Conservation (phyloP, 2,113 vertebrate species). For the Struthidea cinerea region DNA sequence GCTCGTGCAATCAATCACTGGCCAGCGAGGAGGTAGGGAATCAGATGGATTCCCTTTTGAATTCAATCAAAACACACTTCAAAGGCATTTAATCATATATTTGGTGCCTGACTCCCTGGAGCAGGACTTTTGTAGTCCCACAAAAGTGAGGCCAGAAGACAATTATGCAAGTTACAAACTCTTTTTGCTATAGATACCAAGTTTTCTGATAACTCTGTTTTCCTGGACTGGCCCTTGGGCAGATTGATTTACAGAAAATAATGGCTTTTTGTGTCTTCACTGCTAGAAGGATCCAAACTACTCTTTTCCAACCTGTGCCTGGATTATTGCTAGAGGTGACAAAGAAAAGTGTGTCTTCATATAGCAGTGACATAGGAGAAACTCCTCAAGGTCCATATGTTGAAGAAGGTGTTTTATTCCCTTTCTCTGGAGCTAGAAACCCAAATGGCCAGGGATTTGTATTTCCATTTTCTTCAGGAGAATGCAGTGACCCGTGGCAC, state of each 20-base stretch:
- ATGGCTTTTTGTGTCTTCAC: background rate
- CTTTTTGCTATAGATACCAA: background rate
- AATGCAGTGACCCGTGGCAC: background rate
- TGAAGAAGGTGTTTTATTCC: background rate
- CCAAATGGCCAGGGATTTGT: background rate
- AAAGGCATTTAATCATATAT: background rate
- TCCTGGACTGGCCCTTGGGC: background rate
- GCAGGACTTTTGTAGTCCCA: background rate
- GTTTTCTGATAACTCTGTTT: background rate
- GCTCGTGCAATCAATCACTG: slow-evolving; percentile 6
- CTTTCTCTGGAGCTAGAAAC: background rate
- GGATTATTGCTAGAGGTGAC: background rate
- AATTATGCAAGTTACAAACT: background rate
- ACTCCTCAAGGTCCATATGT: background rate
- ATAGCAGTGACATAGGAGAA: background rate
- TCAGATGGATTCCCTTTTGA: slow-evolving; percentile 18
- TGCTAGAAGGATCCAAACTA: background rate
- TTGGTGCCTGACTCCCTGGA: background rate
- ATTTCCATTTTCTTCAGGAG: background rate
- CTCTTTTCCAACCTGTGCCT: background rate
- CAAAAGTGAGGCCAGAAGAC: background rate
- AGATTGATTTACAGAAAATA: background rate
- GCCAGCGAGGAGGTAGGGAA: background rate
- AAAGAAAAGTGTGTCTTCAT: background rate
- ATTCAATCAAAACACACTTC: slow-evolving; percentile 10